These are phyloP conservation scores for Apoderus coryli DNA, from an alignment of 2,888 invertebrate genomes.

Conservation along the genomic window DNA sequence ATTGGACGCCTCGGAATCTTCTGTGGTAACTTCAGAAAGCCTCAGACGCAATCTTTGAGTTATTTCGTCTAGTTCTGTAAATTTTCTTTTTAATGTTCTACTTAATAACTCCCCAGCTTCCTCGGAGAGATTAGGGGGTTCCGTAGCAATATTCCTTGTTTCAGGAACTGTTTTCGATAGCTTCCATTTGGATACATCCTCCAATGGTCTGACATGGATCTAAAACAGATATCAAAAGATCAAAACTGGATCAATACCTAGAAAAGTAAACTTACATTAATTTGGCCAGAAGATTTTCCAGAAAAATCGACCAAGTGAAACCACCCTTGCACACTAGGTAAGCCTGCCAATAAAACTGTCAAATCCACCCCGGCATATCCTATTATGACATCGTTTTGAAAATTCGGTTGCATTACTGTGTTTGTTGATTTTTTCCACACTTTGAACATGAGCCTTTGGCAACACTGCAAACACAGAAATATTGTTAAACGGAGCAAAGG, in stretches of 20 bases:
- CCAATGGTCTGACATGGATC: constrained; percentile 38
- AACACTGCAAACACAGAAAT: no score
- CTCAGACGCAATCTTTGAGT: constrained; percentile 42
- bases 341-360: constrained; percentile 35
- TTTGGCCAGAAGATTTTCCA: constrained; percentile 43
- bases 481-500: no score
- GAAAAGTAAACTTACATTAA: constrained; percentile 34
- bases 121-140: no score
- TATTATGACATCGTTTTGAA: constrained; percentile 41
- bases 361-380: constrained; percentile 47
- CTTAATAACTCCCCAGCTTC: constrained; percentile 29
- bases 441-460: constrained; percentile 42
- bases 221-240: constrained; percentile 23
- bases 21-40: constrained; percentile 41
- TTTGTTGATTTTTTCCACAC: constrained; percentile 41
- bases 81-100: constrained; percentile 42
- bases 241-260: background rate
- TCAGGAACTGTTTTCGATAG: constrained; percentile 2
- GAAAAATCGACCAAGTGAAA: constrained; percentile 47
- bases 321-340: constrained; percentile 43
- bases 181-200: constrained; percentile 11
- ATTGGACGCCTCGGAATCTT: constrained; percentile 33
- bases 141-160: background rate
- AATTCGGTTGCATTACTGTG: constrained; percentile 34
- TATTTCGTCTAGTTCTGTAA: constrained; percentile 47